phyloP scores from a whole-genome alignment of 2,888 invertebrate genomes.

The Piscicola geometra region DNA sequence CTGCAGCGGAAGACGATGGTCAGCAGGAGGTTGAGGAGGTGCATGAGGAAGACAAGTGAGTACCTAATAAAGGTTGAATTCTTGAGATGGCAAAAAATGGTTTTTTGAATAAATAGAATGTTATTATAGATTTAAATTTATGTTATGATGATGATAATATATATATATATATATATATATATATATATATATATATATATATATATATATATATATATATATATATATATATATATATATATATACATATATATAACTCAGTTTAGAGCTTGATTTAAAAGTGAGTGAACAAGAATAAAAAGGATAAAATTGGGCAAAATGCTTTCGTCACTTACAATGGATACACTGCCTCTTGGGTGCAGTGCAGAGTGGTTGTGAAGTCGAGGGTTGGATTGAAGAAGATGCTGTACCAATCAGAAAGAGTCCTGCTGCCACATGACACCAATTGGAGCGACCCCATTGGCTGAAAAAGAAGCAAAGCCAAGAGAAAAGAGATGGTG shows the following conservation, averaged over 20 bases:
- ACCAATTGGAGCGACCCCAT: conserved; percentile 55
- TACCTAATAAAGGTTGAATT: conserved; percentile 64
- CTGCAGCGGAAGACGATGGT: conserved; percentile 76
- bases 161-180: no score
- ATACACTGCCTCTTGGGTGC: conserved; percentile 95
- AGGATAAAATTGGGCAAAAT: conserved; percentile 11
- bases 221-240: neutral
- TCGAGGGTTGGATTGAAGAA: conserved; percentile 89
- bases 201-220: neutral
- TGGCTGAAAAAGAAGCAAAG: conserved; percentile 77
- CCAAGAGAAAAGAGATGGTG: conserved; percentile 68
- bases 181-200: neutral
- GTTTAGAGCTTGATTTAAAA: no score
- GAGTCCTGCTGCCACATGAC: conserved; percentile 72
- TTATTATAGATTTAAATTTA: no score
- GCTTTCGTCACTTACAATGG: conserved; percentile 75
- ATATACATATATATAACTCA: neutral
- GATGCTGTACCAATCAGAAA: conserved; percentile 95
- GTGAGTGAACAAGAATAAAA: neutral
- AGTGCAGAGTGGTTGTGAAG: conserved; percentile 79
- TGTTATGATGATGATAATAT: no score
- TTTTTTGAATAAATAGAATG: no score
- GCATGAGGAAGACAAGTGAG: conserved; percentile 84
- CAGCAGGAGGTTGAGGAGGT: conserved; percentile 72
- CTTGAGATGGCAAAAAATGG: neutral